Evolutionary conservation across 2,888 invertebrate genomes (phyloP).

Genomic region (Drosophila paracracens): DNA sequence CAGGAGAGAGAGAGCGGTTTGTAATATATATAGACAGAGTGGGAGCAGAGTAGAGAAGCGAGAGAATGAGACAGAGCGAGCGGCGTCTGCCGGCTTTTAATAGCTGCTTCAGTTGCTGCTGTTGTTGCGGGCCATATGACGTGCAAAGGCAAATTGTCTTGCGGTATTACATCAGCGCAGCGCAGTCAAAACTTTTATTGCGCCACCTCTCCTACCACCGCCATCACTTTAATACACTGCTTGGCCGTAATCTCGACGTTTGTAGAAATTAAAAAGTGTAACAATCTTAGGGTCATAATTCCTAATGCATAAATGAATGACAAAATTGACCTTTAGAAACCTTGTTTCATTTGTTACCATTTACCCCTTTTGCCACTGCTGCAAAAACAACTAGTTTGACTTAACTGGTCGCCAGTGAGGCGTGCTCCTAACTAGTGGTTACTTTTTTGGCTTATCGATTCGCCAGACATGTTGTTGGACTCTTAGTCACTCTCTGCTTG

Average conservation of each 20-base stretch:
- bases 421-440: slow-evolving; percentile 22
- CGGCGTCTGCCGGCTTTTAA: slow-evolving; percentile 66
- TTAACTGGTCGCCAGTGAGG: slow-evolving; percentile 53
- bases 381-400: slow-evolving; percentile 23
- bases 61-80: slow-evolving; percentile 11
- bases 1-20: slow-evolving; percentile 3
- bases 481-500: slow-evolving; percentile 52
- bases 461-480: slow-evolving; percentile 46
- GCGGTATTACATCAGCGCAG: slow-evolving; percentile 78
- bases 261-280: background rate
- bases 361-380: background rate
- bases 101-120: slow-evolving; percentile 47
- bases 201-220: slow-evolving; percentile 55
- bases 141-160: slow-evolving; percentile 73
- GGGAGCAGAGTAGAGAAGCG: background rate
- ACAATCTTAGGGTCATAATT: background rate
- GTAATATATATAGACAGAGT: slow-evolving; percentile 1
- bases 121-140: slow-evolving; percentile 58
- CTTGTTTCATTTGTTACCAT: background rate
- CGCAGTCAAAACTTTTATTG: slow-evolving; percentile 70
- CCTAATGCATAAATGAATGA: background rate
- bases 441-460: slow-evolving; percentile 66
- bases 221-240: slow-evolving; percentile 10
- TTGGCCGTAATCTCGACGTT: background rate
- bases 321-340: background rate